These are phyloP conservation scores for Drosophila saltans DNA, from an alignment of 1,140 invertebrate species.

Conservation along the genomic window DNA sequence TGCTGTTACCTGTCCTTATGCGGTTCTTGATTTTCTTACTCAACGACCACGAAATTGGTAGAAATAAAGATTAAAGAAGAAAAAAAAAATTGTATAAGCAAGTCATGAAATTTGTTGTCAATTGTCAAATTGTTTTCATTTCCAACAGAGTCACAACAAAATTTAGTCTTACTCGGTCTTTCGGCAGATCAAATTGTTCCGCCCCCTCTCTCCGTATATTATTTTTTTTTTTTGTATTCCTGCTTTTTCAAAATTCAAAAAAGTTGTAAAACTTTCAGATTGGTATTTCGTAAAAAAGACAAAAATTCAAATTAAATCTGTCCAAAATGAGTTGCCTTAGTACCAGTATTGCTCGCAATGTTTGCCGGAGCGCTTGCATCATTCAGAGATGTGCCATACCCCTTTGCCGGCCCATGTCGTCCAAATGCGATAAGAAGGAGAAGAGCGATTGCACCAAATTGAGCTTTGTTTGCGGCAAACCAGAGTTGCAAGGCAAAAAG, in stretches of 20 bases:
- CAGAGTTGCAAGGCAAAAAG: neutral
- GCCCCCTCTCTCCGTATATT: neutral
- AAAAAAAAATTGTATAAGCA: slow-evolving; percentile 25
- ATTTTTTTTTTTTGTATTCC: neutral
- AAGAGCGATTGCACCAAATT: slow-evolving; percentile 26
- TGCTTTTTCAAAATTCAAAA: neutral
- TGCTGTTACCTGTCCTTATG: slow-evolving; percentile 53
- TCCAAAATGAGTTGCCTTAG: neutral
- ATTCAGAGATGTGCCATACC: fast-evolving
- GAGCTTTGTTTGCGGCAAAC: slow-evolving; percentile 47
- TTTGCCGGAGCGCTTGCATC: neutral
- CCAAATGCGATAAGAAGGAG: slow-evolving; percentile 22
- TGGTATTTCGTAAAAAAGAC: too few relatives aligned
- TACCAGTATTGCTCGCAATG: neutral
- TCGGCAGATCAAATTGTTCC: neutral
- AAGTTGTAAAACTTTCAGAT: neutral
- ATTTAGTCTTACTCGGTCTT: neutral
- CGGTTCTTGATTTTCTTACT: slow-evolving; percentile 53
- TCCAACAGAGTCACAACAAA: neutral
- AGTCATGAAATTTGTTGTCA: neutral
- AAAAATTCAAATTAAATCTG: neutral
- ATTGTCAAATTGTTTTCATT: neutral
- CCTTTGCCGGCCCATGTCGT: neutral
- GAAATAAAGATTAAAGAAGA: neutral
- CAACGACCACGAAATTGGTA: neutral